Base-by-base conservation (phyloP, 2,888 invertebrate genomes). In the Caenorhabditis sp. region DNA sequence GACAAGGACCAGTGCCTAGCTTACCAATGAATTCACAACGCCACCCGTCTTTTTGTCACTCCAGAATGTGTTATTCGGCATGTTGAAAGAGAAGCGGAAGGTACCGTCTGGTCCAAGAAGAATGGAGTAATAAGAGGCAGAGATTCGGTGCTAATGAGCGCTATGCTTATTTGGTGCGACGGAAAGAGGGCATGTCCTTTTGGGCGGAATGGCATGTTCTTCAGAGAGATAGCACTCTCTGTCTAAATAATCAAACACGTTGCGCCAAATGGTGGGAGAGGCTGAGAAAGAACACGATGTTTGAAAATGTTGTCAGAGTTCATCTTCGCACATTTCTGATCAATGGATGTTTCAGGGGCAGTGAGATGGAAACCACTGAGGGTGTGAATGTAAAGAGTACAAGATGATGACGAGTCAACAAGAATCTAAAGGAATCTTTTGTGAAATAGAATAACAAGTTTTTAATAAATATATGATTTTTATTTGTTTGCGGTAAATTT, bases 21-120 rank as follows among this genome's bases (percentile, higher is more conserved):
- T 58, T 60, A 72, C 64, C 72, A 72, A 72, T 64, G 72, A 72
- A 72, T 72, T 72, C 64, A 26, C 56, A 15, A 40, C 28, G 51
- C 50, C 55, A 32, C 44, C 22, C 55, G 26, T 32, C 55, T 40
- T 47, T 72, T 65, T 67, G 65, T 58, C 37, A 37, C 47, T 50
- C 51, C 60, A 65, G 74, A 74, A 65, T 74, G 40, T 65, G 65
- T 74, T 32, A 65, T 60, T 67, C n/a, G 37, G 50, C 37, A 65
- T 26, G 32, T 32, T 9, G 15, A 53, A 37, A n/a, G 24, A 58
- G 44, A 47, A 35, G 53, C 35, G 70, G 32, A 51, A 62, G 53
- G 22, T 24, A 26, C 35, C 26, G 51, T 37, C 32, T 28, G 55
- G n/a, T 11, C 15, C 13, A 13, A 32, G 20, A 6, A 18, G 35